Evolutionary conservation across 1,140 invertebrate species (phyloP).

Genomic region (Bombyx mandarina): DNA sequence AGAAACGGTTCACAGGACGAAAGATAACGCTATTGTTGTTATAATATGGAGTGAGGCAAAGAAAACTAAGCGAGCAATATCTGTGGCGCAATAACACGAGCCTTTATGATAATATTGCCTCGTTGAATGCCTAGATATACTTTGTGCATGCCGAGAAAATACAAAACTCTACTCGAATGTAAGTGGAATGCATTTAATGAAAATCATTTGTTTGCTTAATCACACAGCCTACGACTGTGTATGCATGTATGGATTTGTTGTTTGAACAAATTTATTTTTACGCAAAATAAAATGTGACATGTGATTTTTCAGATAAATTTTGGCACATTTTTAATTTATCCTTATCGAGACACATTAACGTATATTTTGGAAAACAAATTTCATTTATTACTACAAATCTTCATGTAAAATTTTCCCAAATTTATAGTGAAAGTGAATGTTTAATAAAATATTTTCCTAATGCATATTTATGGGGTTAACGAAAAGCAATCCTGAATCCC

Average conservation of each 20-base stretch:
- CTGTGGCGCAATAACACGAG: conserved; percentile 27
- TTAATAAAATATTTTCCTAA: neutral
- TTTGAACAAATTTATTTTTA: neutral
- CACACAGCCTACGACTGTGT: neutral
- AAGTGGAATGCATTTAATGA: neutral
- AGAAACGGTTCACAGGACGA: conserved; percentile 4
- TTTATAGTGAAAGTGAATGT: neutral
- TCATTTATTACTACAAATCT: no score
- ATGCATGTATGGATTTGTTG: neutral
- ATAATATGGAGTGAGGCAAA: conserved; percentile 18
- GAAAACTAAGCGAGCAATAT: conserved; percentile 22
- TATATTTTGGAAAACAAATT: no score
- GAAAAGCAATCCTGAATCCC: conserved; percentile 4
- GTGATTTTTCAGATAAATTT: no score
- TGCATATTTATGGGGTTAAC: conserved; percentile 2
- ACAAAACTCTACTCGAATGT: conserved; percentile 5
- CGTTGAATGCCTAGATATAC: conserved; percentile 16
- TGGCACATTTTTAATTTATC: no score
- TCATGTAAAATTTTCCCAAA: no score
- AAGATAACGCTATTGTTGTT: conserved; percentile 19
- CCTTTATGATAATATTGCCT: conserved; percentile 27
- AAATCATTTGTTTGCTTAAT: neutral
- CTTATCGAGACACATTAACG: no score
- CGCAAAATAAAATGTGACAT: neutral
- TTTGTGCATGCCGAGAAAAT: neutral